phyloP scores from a whole-genome alignment of 2,888 invertebrate genomes.

The Trichopoda pennipes region DNA sequence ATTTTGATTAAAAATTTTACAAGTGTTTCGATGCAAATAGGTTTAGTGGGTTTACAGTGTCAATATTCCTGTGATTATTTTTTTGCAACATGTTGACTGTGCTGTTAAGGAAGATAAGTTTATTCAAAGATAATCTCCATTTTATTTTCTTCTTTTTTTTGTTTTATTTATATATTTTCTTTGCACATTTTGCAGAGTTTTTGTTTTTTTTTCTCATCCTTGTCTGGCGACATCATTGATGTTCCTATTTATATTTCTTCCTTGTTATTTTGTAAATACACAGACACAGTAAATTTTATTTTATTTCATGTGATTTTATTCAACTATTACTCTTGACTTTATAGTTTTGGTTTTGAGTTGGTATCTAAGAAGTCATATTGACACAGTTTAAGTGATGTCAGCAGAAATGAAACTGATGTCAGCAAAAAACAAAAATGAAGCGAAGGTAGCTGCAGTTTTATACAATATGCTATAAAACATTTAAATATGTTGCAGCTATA shows the following conservation, averaged over 20 bases:
- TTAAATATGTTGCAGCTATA: too few species aligned
- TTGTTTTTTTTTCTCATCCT: background rate
- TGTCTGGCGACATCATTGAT: constrained; percentile 46
- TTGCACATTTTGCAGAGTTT: background rate
- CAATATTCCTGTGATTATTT: too few species aligned
- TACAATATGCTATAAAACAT: too few species aligned
- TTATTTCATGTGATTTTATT: constrained; percentile 27
- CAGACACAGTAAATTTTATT: constrained; percentile 7
- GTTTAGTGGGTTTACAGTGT: too few species aligned
- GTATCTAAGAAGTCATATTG: constrained; percentile 30
- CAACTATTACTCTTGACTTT: background rate
- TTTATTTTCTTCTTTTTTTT: constrained; percentile 30
- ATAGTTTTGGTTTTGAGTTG: background rate
- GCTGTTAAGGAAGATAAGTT: too few species aligned
- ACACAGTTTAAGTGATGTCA: constrained; percentile 44
- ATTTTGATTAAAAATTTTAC: too few species aligned
- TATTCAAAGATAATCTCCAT: constrained; percentile 35
- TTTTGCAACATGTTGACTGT: too few species aligned
- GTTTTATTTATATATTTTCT: background rate
- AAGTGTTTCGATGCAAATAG: too few species aligned
- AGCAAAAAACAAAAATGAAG: background rate
- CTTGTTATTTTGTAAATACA: background rate
- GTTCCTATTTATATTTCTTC: too few species aligned
- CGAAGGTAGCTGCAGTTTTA: background rate
- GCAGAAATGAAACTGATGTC: constrained; percentile 17